These are phyloP conservation scores for Melanostoma mellinum DNA, from an alignment of 2,888 invertebrate genomes.

Conservation along the genomic window DNA sequence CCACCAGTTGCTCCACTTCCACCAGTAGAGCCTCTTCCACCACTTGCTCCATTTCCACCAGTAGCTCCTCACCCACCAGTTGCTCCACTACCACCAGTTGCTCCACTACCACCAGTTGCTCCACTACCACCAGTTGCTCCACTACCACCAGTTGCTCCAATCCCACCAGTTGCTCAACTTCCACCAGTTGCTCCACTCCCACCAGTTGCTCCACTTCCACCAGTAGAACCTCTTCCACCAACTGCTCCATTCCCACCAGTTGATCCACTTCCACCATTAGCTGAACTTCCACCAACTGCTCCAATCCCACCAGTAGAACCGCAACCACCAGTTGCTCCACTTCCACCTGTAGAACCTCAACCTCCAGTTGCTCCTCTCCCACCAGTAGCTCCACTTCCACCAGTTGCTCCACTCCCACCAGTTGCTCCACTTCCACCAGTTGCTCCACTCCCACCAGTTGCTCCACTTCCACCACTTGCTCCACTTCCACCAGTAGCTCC, in stretches of 20 bases:
- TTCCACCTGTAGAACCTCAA: not conserved
- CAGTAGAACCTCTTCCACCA: constrained; percentile 1
- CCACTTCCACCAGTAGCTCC: constrained; percentile 7
- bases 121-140: constrained; percentile 10
- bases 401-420: not conserved
- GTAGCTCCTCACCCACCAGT: not conserved
- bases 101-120: not conserved
- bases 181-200: constrained; percentile 24
- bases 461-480: not conserved
- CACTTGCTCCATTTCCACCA: not conserved
- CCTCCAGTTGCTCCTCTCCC: not conserved
- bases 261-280: not conserved
- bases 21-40: not conserved
- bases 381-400: not conserved
- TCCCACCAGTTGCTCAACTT: not conserved
- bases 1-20: not conserved
- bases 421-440: not conserved
- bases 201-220: not conserved
- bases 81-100: not conserved
- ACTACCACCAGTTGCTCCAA: constrained; percentile 4
- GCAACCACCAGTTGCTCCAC: not conserved
- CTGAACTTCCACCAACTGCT: not conserved
- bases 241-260: not conserved
- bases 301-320: not conserved
- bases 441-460: not conserved